Evolutionary conservation across 2,797 vertebrate species (phyloP).

Genomic region (Sus cebifrons): DNA sequence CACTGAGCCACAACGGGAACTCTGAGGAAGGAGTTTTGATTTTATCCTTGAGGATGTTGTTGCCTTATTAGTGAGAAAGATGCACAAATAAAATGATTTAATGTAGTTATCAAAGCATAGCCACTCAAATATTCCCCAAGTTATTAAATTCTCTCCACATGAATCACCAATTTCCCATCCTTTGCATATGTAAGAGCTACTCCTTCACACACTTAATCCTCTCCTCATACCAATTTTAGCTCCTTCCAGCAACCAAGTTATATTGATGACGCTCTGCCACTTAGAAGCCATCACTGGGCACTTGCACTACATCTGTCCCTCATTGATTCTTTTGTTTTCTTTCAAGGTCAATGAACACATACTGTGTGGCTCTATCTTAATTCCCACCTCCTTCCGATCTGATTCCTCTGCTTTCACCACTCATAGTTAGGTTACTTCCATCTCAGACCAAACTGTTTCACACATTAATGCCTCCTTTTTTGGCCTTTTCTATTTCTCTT

Average conservation of each 20-base stretch:
- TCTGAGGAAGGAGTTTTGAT: neutral
- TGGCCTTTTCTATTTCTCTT: neutral
- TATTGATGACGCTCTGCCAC: neutral
- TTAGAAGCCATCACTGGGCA: neutral
- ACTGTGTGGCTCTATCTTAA: neutral
- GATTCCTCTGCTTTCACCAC: neutral
- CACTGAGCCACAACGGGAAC: no score
- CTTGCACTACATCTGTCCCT: neutral
- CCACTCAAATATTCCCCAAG: neutral
- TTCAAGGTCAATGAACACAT: neutral
- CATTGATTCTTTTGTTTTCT: neutral
- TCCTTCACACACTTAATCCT: neutral
- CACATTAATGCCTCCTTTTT: neutral
- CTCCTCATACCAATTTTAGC: neutral
- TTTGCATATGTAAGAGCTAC: neutral
- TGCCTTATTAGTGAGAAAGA: constrained; percentile 28
- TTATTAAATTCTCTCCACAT: neutral
- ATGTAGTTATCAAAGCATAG: neutral
- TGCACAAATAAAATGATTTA: neutral
- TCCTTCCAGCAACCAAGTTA: neutral
- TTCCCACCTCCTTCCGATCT: neutral
- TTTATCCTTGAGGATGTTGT: constrained; percentile 2
- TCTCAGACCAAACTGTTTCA: neutral
- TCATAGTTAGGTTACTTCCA: neutral
- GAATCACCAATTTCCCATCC: neutral